Percentiles rank a stretch among this genome's conserved stretches.
Evolutionary conservation across 2,113 vertebrate species (phyloP).

Genomic region (Gobiocypris rarus): DNA sequence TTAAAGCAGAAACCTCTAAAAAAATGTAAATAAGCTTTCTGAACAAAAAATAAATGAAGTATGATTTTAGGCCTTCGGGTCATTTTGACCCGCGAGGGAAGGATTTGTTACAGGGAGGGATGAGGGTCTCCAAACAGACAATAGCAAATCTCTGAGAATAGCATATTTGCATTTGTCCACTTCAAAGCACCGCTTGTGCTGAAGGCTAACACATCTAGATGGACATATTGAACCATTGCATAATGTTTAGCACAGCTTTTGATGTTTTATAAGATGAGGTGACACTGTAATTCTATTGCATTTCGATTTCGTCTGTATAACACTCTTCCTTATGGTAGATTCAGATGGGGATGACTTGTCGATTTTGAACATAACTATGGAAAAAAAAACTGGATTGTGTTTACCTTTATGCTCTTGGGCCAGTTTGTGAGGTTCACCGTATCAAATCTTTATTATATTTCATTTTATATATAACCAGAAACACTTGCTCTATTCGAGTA

Average conservation of each 20-base stretch:
- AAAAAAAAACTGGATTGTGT: not conserved
- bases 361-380: not conserved
- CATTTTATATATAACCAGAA: not conserved
- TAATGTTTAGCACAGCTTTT: not conserved
- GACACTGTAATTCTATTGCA: not conserved
- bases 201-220: not conserved
- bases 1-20: no score
- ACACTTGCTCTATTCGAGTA: not conserved
- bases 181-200: not conserved
- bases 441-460: no score
- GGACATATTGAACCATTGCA: not conserved
- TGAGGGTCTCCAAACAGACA: no score
- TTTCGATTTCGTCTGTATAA: not conserved
- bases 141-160: not conserved
- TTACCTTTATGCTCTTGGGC: not conserved
- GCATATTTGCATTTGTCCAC: not conserved
- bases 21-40: no score
- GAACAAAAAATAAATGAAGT: no score
- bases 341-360: not conserved
- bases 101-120: no score
- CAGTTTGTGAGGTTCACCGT: no score
- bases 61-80: no score
- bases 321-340: no score
- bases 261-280: not conserved
- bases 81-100: no score